phyloP scores from a whole-genome alignment of 2,888 invertebrate species.

The Leptopilina drosophilae region DNA sequence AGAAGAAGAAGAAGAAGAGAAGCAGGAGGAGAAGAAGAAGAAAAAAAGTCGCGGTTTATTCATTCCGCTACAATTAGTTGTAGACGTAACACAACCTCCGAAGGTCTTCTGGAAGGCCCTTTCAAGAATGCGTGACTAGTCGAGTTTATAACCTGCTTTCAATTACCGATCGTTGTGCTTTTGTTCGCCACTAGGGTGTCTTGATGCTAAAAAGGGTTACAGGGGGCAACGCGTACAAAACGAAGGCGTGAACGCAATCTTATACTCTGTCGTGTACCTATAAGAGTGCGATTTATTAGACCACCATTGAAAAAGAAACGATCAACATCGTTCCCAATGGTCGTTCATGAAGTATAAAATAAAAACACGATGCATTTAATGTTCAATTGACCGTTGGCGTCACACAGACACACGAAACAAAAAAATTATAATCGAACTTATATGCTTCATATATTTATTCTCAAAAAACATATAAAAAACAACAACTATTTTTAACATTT shows the following conservation, averaged over 20 bases:
- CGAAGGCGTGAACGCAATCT: constrained; percentile 32
- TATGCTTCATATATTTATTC: constrained; percentile 1
- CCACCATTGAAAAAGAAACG: constrained; percentile 10
- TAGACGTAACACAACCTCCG: constrained; percentile 26
- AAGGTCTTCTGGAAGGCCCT: constrained; percentile 38
- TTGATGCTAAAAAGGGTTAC: constrained; percentile 30
- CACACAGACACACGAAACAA: background rate
- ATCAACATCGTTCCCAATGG: constrained; percentile 18
- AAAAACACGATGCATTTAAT: constrained; percentile 16
- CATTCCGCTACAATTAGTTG: constrained; percentile 12
- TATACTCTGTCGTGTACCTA: constrained; percentile 32
- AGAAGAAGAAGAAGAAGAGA: background rate
- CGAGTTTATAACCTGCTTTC: constrained; percentile 37
- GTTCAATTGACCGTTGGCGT: constrained; percentile 15
- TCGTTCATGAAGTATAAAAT: constrained; percentile 18
- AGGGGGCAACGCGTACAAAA: constrained; percentile 26
- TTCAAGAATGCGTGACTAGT: constrained; percentile 33
- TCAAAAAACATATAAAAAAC: background rate
- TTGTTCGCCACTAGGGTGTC: constrained; percentile 27
- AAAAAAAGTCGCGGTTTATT: background rate
- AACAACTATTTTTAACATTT: background rate
- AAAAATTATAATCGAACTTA: constrained; percentile 9
- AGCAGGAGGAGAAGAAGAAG: no score
- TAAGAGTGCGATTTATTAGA: constrained; percentile 34
- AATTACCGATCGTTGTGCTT: constrained; percentile 38